Evolutionary conservation across 2,888 invertebrate species (phyloP).

Genomic region (Drosophila suboccidentalis): DNA sequence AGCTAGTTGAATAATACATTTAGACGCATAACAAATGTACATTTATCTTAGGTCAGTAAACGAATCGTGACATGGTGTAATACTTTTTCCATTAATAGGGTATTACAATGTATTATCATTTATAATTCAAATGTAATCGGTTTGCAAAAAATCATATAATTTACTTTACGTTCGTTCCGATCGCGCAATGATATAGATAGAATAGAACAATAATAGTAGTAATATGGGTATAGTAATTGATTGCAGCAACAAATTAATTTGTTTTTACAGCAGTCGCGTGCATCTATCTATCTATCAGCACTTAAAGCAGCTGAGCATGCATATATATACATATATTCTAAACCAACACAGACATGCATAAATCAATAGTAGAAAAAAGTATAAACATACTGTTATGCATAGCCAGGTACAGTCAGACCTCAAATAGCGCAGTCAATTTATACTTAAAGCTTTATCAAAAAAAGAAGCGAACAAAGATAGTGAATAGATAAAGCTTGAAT

Average conservation of each 20-base stretch:
- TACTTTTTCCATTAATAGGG: not conserved
- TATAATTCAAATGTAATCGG: constrained; percentile 19
- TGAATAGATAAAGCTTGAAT: not conserved
- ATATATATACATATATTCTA: constrained; percentile 1
- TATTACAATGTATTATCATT: constrained; percentile 14
- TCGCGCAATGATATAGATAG: constrained; percentile 16
- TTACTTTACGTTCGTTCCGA: constrained; percentile 13
- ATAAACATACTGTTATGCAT: not conserved
- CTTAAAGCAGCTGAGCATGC: constrained; percentile 42
- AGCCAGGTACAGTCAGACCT: constrained; percentile 16
- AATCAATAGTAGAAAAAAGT: constrained; percentile 7
- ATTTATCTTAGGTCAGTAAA: constrained; percentile 8
- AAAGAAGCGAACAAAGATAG: not conserved
- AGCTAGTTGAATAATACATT: constrained; percentile 4
- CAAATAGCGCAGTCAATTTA: not conserved
- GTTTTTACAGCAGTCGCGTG: constrained; percentile 35
- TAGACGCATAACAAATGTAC: not conserved
- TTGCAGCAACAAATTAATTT: constrained; percentile 22
- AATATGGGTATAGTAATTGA: constrained; percentile 8
- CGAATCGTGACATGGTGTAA: constrained; percentile 3
- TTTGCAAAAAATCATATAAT: constrained; percentile 20
- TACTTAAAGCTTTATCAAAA: too few relatives aligned
- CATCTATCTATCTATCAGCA: constrained; percentile 12
- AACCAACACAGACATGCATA: constrained; percentile 11
- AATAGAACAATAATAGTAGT: constrained; percentile 8